A percentile compares a stretch with the other conserved stretches of the same genome.
These are phyloP conservation scores for Sinopyrophorus schimmeli DNA, from an alignment of 2,888 invertebrate genomes.

Conservation along the genomic window DNA sequence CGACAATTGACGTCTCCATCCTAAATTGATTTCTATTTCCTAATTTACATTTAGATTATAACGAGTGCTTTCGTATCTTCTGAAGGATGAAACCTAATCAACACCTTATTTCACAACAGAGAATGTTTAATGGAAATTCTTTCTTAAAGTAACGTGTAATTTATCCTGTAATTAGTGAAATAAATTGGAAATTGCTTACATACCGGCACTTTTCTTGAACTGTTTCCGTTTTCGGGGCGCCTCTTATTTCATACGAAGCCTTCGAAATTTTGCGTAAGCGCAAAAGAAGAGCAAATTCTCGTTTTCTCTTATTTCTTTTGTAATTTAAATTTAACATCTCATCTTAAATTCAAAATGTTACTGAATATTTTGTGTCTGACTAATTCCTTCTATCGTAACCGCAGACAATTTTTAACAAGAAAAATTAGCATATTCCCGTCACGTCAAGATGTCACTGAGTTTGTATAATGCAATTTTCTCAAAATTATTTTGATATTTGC, in stretches of 20 bases:
- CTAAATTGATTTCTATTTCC: conserved; percentile 35
- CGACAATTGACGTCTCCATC: conserved; percentile 18
- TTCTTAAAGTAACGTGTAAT: conserved; percentile 27
- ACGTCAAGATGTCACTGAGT: conserved; percentile 30
- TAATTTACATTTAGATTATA: conserved; percentile 47
- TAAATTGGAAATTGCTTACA: conserved; percentile 28
- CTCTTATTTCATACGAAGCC: conserved; percentile 1
- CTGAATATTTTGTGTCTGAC: conserved; percentile 16
- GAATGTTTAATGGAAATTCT: conserved; percentile 29
- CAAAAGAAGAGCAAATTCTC: conserved; percentile 7
- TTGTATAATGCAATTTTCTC: conserved; percentile 31
- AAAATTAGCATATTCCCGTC: conserved; percentile 29
- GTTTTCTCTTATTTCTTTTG: conserved; percentile 9
- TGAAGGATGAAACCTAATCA: conserved; percentile 29
- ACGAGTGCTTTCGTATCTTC: conserved; percentile 34
- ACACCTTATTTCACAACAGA: conserved; percentile 27
- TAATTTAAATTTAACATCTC: conserved; percentile 18
- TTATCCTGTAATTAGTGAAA: conserved; percentile 25
- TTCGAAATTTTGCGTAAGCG: conserved; percentile 1
- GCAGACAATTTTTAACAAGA: conserved; percentile 21
- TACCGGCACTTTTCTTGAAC: conserved; percentile 21
- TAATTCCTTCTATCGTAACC: conserved; percentile 18
- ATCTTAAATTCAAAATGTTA: conserved; percentile 19
- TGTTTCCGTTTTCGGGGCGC: conserved; percentile 14
- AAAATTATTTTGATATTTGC: conserved; percentile 36